Base-by-base conservation (phyloP, 1,140 invertebrate genomes). In the Nebria ingens region DNA sequence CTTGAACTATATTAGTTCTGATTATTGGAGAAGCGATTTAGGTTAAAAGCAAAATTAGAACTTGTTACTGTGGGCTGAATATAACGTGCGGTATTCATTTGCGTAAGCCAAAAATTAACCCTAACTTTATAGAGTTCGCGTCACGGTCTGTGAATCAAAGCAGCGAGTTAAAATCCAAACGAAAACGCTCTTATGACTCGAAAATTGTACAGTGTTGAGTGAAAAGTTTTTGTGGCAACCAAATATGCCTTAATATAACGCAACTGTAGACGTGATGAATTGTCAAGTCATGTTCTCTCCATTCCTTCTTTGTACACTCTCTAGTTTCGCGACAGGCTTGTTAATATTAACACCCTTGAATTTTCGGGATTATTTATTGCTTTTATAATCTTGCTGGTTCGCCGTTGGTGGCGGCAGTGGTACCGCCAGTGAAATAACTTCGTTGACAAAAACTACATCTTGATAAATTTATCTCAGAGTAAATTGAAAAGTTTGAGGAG, bases 401-500 rank as follows among this genome's bases (percentile, higher is more conserved):
- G n/a, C n/a, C n/a, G n/a, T n/a, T n/a, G n/a, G n/a, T n/a, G n/a
- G n/a, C n/a, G n/a, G n/a, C n/a, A n/a, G n/a, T n/a, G n/a, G n/a
- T n/a, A n/a, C n/a, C n/a, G n/a, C n/a, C 40, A 4, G 15, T 4
- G 40, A 45, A 45, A 45, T 45, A 45, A 45, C 40, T 45, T 45
- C 17, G 40, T 9, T 45, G 40, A 45, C 40, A 45, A 45, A n/a
- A 45, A 45, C 40, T 12, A 45, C 40, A 45, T 45, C 40, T 45
- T 45, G 40, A 45, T 45, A 45, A 45, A 45, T 45, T 45, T 45
- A 45, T 45, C 40, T 45, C 15, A 17, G 17, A 45, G 40, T 45
- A 45, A 45, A 45, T 45, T 45, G 40, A 45, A 45, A 45, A 45
- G 40, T 45, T 45, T 45, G 6, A 45, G 6, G 40, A 45, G 40